Evolutionary conservation across 2,113 vertebrate genomes (phyloP), one percentile per base, ranked within the genome.

Genomic region (Serinus canaria): DNA sequence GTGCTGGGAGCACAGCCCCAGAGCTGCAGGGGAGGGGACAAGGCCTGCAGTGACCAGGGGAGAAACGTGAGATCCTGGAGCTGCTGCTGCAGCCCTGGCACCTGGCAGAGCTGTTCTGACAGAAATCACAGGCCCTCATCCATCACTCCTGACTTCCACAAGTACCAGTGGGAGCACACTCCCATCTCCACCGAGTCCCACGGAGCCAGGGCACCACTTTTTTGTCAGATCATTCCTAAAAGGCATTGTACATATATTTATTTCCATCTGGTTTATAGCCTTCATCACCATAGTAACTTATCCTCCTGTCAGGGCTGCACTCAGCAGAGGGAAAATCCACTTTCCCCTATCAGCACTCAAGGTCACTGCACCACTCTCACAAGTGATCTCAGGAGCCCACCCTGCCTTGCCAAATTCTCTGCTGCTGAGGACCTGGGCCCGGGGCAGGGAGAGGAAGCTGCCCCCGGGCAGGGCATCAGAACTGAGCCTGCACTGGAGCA

Each of bases 211-310:
- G 56, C 91, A 83, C 67, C 78, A 24, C 64, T 62, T 55, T 80
- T 39, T 24, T 78, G 83, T 81, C 83, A 72, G 49, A 81, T 68
- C n/a, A 23, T 16, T 56, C 33, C 76, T 53, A 55, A 78, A 62
- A 96, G 76, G 39, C 28, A 70, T 46, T 68, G 68, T 22, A 49
- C 24, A 13, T 67, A 17, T 55, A 88, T 93, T 95, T 91, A 87
- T 90, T 94, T 89, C 79, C 67, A 74, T 44, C 82, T 88, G 83
- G 13, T 92, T 86, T 86, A 75, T 13, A 70, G 79, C 68, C 76
- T 93, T 46, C 56, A 90, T 96, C 76, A 78, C 94, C 92, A 93
- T 90, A 90, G 94, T 92, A 94, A 96, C 95, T 93, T 64, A 37
- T 7, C 85, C 73, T 78, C 43, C 87, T 81, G 73, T 55, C 94